Percentiles rank a stretch among this genome's conserved stretches.
phyloP scores from a whole-genome alignment of 2,113 vertebrate genomes.

The Heptranchias perlo region DNA sequence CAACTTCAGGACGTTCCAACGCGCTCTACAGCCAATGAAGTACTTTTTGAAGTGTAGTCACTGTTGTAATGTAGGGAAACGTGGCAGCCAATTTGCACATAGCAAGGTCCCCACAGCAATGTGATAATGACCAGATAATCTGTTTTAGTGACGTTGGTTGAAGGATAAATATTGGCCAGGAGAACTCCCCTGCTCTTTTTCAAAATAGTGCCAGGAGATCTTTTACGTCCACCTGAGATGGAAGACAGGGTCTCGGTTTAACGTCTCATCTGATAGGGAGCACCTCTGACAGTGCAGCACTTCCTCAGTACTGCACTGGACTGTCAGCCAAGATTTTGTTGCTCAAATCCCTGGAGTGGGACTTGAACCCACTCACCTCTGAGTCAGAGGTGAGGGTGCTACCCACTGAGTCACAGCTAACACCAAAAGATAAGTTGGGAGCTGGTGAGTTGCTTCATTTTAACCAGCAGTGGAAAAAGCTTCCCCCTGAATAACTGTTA shows the following conservation, averaged over 20 bases:
- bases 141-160: background rate
- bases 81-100: background rate
- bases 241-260: background rate
- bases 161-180: background rate
- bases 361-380: background rate
- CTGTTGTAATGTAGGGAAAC: background rate
- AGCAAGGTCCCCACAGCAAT: background rate
- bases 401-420: too few relatives aligned
- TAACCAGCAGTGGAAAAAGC: background rate
- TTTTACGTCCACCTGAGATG: background rate
- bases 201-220: background rate
- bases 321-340: background rate
- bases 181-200: background rate
- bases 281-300: background rate
- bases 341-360: background rate
- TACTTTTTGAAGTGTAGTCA: background rate
- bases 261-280: background rate
- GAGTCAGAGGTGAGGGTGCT: background rate
- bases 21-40: background rate
- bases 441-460: background rate
- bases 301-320: background rate
- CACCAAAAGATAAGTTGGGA: background rate
- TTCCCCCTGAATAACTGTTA: background rate
- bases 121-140: background rate
- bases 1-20: background rate